Evolutionary conservation across 2,113 vertebrate genomes (phyloP), one percentile per base, ranked within the genome.

Genomic region (Apteryx owenii): DNA sequence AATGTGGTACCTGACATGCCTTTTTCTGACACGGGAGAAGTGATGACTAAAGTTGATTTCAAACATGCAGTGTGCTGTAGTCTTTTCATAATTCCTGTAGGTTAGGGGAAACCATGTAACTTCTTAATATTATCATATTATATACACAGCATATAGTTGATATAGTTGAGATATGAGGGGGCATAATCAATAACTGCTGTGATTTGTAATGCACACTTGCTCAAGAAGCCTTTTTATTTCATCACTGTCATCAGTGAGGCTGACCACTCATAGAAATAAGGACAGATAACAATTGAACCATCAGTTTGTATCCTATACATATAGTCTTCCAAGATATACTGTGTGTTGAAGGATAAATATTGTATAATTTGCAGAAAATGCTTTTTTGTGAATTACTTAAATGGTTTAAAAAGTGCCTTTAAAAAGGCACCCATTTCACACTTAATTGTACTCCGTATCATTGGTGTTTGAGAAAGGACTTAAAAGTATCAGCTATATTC

Each of bases 221-320:
- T 79, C 75, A 96, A 93, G 80, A 82, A 91, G 23, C 23, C 65
- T 23, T 77, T 76, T 85, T 70, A 89, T 94, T 95, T 95, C 87
- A 93, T 85, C 89, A 91, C 82, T 84, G 64, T 88, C 46, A 13
- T 14, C 23, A 68, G 54, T 10, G 40, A 71, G 81, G 54, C 75
- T 91, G 50, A 80, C 53, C 23, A 26, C 40, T 65, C 40, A 4
- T 6, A 69, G 69, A 65, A 81, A 36, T 36, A 80, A 79, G 18
- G 48, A 36, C 17, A 73, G 53, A 21, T 62, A 69, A 58, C 29
- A 82, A 51, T 12, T 50, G 50, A 53, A 58, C 28, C 70, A 31
- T 2, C 22, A 2, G 31, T 66, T 44, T 40, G n/a, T 68, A 29
- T 46, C 26, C 19, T 9, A 68, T 6, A 31, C 7, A 51, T 2